phyloP scores from a whole-genome alignment of 2,888 invertebrate genomes.

The Ecliptopera silaceata region DNA sequence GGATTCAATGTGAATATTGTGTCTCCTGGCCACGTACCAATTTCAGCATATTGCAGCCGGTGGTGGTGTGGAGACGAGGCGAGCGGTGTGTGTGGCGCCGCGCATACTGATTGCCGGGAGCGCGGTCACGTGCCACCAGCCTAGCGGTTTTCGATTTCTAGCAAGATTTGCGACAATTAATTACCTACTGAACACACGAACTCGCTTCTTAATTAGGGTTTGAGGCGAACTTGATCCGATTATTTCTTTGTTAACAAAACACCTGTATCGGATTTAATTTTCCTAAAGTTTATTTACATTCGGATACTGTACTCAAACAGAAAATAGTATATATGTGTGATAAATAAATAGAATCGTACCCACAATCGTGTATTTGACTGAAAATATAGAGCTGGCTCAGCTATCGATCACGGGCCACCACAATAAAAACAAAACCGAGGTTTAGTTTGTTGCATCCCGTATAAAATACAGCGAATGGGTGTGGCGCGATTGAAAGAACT shows the following conservation, averaged over 20 bases:
- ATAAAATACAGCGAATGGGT: slow-evolving; percentile 24
- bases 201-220: slow-evolving; percentile 26
- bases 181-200: slow-evolving; percentile 28
- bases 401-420: slow-evolving; percentile 21
- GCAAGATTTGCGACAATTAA: slow-evolving; percentile 39
- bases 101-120: slow-evolving; percentile 64
- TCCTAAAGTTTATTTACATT: not conserved
- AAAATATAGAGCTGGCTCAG: slow-evolving; percentile 21
- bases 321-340: too few species aligned
- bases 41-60: slow-evolving; percentile 75
- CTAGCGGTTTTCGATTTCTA: slow-evolving; percentile 40
- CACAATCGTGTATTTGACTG: slow-evolving; percentile 12
- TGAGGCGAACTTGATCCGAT: slow-evolving; percentile 3
- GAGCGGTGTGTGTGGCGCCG: slow-evolving; percentile 53
- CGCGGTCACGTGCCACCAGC: slow-evolving; percentile 37
- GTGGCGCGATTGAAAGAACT: slow-evolving; percentile 25
- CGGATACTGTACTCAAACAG: not conserved
- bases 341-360: not conserved
- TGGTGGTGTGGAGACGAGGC: slow-evolving; percentile 52
- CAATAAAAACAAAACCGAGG: slow-evolving; percentile 17
- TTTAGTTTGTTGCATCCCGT: slow-evolving; percentile 26
- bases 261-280: not conserved
- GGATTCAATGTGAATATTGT: slow-evolving; percentile 53
- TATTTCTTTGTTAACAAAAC: slow-evolving; percentile 21
- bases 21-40: slow-evolving; percentile 68